phyloP scores from a whole-genome alignment of 92 coral and sea anemone genomes.

The Epizoanthus scotinus region DNA sequence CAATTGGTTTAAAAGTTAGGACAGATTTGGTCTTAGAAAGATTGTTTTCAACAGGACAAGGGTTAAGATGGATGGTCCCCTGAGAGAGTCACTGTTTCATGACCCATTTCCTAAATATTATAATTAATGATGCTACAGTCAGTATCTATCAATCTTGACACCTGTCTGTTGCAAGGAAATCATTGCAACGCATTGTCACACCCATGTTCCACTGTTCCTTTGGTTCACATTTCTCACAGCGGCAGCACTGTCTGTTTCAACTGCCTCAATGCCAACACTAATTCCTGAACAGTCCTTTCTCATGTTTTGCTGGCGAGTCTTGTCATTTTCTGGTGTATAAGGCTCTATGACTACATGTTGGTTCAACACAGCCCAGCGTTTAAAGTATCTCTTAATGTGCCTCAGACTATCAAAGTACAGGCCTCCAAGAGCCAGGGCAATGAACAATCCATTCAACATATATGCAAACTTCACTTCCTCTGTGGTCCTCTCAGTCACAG shows the following conservation, averaged over 20 bases:
- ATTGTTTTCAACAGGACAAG: too few species aligned
- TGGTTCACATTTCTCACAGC: neutral
- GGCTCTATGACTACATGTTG: constrained; percentile 78
- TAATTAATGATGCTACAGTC: neutral
- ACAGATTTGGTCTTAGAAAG: too few species aligned
- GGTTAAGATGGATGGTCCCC: too few species aligned
- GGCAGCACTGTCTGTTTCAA: constrained; percentile 4
- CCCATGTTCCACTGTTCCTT: constrained; percentile 13
- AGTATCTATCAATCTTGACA: neutral
- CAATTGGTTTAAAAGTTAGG: too few species aligned
- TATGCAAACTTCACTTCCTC: constrained; percentile 95
- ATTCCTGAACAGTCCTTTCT: constrained; percentile 11
- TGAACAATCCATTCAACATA: constrained; percentile 92
- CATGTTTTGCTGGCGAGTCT: constrained; percentile 7
- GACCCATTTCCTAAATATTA: neutral
- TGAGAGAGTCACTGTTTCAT: too few species aligned
- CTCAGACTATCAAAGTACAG: constrained; percentile 89
- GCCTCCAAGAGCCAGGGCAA: constrained; percentile 92
- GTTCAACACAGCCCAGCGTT: constrained; percentile 89
- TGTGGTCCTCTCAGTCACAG: constrained; percentile 89
- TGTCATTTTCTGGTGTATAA: constrained; percentile 47
- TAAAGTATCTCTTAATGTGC: constrained; percentile 84
- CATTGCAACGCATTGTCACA: neutral
- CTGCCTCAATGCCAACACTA: constrained; percentile 39
- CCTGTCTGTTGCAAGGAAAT: neutral